Evolutionary conservation across 2,113 vertebrate genomes (phyloP).

Genomic region (Crotophaga sulcirostris): DNA sequence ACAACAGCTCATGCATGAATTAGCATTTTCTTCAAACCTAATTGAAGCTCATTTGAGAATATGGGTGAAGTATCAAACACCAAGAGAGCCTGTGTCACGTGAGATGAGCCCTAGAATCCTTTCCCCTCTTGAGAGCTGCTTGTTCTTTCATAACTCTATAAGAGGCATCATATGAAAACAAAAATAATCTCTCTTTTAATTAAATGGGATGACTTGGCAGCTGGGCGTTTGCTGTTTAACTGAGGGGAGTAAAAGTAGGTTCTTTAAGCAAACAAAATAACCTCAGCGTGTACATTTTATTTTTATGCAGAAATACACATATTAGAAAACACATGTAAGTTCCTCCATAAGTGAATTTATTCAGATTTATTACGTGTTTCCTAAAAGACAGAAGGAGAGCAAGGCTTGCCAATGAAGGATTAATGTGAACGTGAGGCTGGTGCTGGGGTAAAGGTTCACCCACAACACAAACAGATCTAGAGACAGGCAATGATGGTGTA

Average conservation of each 20-base stretch:
- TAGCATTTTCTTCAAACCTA: not conserved
- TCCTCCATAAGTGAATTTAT: not conserved
- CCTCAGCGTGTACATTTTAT: not conserved
- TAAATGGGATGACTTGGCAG: not conserved
- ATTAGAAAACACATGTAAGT: not conserved
- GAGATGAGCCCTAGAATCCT: not conserved
- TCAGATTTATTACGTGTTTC: not conserved
- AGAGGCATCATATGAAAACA: not conserved
- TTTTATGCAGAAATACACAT: not conserved
- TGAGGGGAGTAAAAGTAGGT: not conserved
- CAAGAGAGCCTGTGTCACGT: not conserved
- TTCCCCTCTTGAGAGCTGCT: not conserved
- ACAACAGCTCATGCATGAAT: not conserved
- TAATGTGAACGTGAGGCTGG: not conserved
- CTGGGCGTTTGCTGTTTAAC: not conserved
- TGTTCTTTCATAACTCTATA: not conserved
- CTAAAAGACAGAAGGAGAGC: not conserved
- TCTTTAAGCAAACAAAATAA: not conserved
- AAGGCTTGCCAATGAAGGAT: not conserved
- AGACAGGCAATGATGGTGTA: not conserved
- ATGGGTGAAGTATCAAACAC: not conserved
- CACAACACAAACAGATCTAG: not conserved
- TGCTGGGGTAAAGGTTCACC: not conserved
- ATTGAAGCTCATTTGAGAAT: not conserved
- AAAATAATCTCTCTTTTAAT: not conserved